These are phyloP conservation scores for Phoebastria nigripes DNA, from an alignment of 2,797 vertebrate genomes.

Conservation along the genomic window DNA sequence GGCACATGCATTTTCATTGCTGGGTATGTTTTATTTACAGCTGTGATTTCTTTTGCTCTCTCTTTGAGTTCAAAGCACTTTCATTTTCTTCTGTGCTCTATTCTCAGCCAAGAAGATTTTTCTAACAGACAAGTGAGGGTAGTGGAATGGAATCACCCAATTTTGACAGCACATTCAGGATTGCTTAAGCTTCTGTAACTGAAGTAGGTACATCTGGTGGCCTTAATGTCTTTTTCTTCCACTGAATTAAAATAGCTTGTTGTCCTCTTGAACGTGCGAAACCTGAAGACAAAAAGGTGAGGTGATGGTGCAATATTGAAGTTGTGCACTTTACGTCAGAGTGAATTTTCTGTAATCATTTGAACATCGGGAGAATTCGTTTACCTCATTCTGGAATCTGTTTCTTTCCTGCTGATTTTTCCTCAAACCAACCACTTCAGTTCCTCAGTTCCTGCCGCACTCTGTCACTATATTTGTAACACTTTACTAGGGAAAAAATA, in stretches of 20 bases:
- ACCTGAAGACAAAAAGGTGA: background rate
- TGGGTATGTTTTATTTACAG: conserved; percentile 3
- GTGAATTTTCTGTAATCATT: background rate
- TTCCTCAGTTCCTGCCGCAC: background rate
- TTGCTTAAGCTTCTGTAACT: background rate
- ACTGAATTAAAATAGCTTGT: background rate
- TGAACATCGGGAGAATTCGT: fast-evolving
- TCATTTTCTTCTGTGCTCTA: background rate
- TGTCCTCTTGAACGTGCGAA: background rate
- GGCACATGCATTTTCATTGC: background rate
- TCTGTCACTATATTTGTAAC: background rate
- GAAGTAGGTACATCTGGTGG: background rate
- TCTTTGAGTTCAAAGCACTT: background rate
- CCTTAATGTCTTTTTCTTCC: background rate
- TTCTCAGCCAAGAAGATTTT: background rate
- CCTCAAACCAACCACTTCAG: background rate
- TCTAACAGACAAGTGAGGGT: background rate
- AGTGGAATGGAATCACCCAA: background rate
- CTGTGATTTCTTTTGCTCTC: background rate
- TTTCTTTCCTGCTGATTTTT: background rate
- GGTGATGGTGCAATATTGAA: background rate
- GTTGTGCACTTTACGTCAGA: background rate
- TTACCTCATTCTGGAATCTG: background rate
- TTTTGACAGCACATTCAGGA: background rate
- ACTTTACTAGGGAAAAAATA: background rate